Base-by-base conservation (phyloP, 2,888 invertebrate genomes). In the Chymomyza caudatula region DNA sequence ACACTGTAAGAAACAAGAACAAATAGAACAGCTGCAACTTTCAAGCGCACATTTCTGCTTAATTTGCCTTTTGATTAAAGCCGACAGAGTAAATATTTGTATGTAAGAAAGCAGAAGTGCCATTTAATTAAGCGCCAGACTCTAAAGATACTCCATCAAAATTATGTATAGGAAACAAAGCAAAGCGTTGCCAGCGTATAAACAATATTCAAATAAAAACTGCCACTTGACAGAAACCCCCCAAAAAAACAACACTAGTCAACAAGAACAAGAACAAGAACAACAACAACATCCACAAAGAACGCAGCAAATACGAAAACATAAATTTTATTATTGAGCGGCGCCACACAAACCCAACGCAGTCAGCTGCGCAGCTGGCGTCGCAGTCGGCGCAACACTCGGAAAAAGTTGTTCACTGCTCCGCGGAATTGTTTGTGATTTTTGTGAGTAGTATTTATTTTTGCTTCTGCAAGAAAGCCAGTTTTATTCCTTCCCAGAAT, bases 401-500 rank as follows among this genome's bases (percentile, higher is more conserved):
- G 67, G 60, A 29, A 37, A 67, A 64, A 73, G 76, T 67, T 55
- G 63, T 52, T 65, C 73, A 70, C 69, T 73, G n/a, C n/a, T 66
- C 51, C 44, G 63, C 29, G 43, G 62, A 73, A 73, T 73, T 79
- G 67, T 69, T 73, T 75, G 62, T 69, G 5, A 25, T 76, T 58
- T 69, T 72, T 51, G 37, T 62, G 43, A 8, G 17, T 42, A 22
- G 63, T 66, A 19, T 65, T 64, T 37, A 37, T 51, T 66, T 66
- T 74, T 69, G 69, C 69, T 70, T 20, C 66, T 60, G 51, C 29
- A 47, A 65, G 60, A 68, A 65, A 71, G 74, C 67, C 71, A 71
- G 74, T 13, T 82, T 84, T 82, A 85, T 82, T 69, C 69, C 65
- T 74, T 82, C 82, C 85, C 79, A 80, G 82, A 85, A 85, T 68